These are phyloP conservation scores for Mionectes olivaceus DNA, from an alignment of 2,797 vertebrate genomes.

Conservation along the genomic window DNA sequence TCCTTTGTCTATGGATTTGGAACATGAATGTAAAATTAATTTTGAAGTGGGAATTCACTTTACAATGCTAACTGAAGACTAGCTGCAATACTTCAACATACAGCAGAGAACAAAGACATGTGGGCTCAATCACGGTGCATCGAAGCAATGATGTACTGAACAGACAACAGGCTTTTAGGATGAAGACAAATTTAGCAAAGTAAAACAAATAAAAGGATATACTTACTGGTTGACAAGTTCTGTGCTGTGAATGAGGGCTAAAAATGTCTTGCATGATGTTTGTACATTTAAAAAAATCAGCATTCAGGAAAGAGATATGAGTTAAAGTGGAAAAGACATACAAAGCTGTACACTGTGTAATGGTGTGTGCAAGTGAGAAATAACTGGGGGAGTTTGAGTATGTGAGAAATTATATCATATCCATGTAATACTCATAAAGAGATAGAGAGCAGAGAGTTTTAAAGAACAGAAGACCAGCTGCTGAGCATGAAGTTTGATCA, in stretches of 20 bases:
- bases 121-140: background rate
- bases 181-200: background rate
- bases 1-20: background rate
- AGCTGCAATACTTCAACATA: background rate
- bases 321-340: background rate
- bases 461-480: background rate
- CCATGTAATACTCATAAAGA: background rate
- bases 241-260: background rate
- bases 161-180: background rate
- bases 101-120: background rate
- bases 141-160: background rate
- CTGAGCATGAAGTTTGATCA: background rate
- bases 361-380: background rate
- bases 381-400: background rate
- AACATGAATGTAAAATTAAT: background rate
- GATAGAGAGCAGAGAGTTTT: background rate
- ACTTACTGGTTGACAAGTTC: background rate
- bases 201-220: background rate
- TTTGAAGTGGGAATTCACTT: constrained; percentile 17
- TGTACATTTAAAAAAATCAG: background rate
- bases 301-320: background rate
- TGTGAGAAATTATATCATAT: background rate
- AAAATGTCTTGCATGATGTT: background rate
- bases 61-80: background rate
- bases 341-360: background rate